Percentiles rank a stretch among this genome's conserved stretches.
Conservation (phyloP, 2,797 vertebrate genomes). For the Molossus alvarezi region DNA sequence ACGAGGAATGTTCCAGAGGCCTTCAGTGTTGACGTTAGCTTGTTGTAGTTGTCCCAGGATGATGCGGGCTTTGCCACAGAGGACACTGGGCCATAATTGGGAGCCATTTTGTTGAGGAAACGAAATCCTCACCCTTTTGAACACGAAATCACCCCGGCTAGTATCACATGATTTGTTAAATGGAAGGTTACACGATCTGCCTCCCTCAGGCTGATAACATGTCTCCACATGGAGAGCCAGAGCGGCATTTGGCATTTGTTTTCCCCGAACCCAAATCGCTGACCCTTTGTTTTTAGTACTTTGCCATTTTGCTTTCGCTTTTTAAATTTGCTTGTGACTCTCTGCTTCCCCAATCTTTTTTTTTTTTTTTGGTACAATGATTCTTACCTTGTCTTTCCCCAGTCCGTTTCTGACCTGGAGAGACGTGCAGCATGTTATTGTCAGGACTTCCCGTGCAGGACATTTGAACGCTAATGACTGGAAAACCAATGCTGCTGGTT, state of each 20-base stretch:
- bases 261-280: slow-evolving; percentile 72
- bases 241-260: slow-evolving; percentile 78
- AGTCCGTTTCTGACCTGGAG: slow-evolving; percentile 97
- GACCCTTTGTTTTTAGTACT: slow-evolving; percentile 83
- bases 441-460: slow-evolving; percentile 97
- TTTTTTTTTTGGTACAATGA: slow-evolving; percentile 84
- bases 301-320: slow-evolving; percentile 87
- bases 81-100: background rate
- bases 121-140: slow-evolving; percentile 66
- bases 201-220: slow-evolving; percentile 59
- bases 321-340: slow-evolving; percentile 88
- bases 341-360: slow-evolving; percentile 86
- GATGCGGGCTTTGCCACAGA: background rate
- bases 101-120: slow-evolving; percentile 70
- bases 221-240: slow-evolving; percentile 70
- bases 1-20: background rate
- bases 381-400: slow-evolving; percentile 88
- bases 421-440: slow-evolving; percentile 99
- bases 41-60: background rate
- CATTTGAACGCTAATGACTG: slow-evolving; percentile 99
- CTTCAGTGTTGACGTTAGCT: slow-evolving; percentile 53
- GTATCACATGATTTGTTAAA: slow-evolving; percentile 27
- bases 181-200: slow-evolving; percentile 64
- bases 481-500: slow-evolving; percentile 99
- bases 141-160: background rate